Conservation (phyloP, 2,888 invertebrate genomes). For the Drosophila mimetica region DNA sequence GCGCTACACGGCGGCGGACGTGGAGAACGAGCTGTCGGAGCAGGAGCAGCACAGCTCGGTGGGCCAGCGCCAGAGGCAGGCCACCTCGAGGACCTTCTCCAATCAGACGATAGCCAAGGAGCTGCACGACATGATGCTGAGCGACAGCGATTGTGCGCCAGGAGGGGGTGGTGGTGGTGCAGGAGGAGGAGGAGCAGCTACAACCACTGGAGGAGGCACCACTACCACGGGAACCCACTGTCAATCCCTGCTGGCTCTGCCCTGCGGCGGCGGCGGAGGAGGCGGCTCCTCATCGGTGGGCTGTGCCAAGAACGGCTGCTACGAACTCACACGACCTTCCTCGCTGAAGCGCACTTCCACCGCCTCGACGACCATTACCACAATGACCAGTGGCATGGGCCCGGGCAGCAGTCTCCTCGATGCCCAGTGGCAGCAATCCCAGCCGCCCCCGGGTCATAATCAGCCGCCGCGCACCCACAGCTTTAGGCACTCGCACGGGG, state of each 20-base stretch:
- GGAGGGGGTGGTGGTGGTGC: conserved; percentile 26
- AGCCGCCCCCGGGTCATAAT: conserved; percentile 36
- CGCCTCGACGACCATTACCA: conserved; percentile 78
- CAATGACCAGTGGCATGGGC: conserved; percentile 75
- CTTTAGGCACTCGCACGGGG: conserved; percentile 69
- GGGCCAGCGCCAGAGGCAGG: conserved; percentile 71
- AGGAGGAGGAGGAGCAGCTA: neutral
- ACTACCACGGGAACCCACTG: conserved; percentile 62
- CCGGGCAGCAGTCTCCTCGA: conserved; percentile 72
- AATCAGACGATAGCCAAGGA: conserved; percentile 82
- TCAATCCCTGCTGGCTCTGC: conserved; percentile 72
- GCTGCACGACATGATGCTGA: conserved; percentile 77
- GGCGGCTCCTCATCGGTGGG: conserved; percentile 9
- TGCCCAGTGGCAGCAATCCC: conserved; percentile 68
- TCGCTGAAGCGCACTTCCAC: conserved; percentile 79
- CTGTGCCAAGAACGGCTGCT: conserved; percentile 72
- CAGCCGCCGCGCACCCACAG: conserved; percentile 54
- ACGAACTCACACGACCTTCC: conserved; percentile 80
- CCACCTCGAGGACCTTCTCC: conserved; percentile 78
- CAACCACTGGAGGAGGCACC: conserved; percentile 24
- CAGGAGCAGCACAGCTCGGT: conserved; percentile 78
- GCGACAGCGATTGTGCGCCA: conserved; percentile 67
- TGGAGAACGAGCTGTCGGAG: conserved; percentile 82
- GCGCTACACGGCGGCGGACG: conserved; percentile 80
- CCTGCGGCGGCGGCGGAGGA: conserved; percentile 42